Evolutionary conservation across 2,113 vertebrate genomes (phyloP).

Genomic region (Sula dactylatra): DNA sequence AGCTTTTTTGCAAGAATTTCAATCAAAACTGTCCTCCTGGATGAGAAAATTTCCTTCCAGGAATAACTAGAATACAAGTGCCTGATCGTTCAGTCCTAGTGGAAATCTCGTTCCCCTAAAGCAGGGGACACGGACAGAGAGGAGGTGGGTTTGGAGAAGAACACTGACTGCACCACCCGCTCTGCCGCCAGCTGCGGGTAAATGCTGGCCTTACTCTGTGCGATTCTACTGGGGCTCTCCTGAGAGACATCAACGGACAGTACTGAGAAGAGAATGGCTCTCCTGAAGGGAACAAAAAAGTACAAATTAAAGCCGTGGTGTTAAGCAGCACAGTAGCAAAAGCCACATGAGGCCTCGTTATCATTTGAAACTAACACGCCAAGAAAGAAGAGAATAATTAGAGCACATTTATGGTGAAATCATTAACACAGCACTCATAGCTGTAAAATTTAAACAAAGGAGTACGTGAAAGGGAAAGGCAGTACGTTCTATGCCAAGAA

Average conservation of each 20-base stretch:
- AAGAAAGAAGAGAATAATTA: conserved; percentile 18
- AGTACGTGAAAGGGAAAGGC: not conserved
- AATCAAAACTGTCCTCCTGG: not conserved
- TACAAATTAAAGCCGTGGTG: not conserved
- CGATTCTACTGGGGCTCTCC: not conserved
- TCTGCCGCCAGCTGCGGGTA: not conserved
- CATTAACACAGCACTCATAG: not conserved
- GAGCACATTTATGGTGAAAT: not conserved
- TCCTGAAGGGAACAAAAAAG: not conserved
- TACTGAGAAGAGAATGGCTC: not conserved
- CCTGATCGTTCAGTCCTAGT: not conserved
- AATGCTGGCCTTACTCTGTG: not conserved
- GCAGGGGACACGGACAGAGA: rapidly evolving
- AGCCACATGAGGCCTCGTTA: not conserved
- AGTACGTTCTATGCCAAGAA: not conserved
- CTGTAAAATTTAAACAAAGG: not conserved
- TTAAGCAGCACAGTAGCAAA: not conserved
- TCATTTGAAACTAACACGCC: not conserved
- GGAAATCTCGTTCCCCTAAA: not conserved
- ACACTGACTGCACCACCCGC: not conserved
- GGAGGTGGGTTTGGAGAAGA: not conserved
- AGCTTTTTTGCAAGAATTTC: not conserved
- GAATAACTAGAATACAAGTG: not conserved
- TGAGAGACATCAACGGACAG: not conserved
- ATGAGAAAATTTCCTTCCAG: not conserved